These are phyloP conservation scores for Seladonia tumulorum DNA, from an alignment of 2,888 invertebrate species.

Conservation along the genomic window DNA sequence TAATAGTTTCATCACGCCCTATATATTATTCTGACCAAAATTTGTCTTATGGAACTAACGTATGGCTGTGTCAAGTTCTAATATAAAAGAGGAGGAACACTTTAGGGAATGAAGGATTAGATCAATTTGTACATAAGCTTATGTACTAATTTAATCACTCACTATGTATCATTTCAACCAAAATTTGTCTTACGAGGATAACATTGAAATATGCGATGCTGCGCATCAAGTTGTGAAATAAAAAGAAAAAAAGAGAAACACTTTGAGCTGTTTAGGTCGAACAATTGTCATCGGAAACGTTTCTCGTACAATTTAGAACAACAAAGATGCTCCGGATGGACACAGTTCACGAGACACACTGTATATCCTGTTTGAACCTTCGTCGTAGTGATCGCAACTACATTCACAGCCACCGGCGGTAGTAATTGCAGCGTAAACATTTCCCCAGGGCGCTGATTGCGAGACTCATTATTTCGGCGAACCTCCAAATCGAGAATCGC, in stretches of 20 bases:
- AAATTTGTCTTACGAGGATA: not conserved
- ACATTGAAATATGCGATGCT: not conserved
- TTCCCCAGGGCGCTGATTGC: conserved; percentile 79
- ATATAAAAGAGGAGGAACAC: not conserved
- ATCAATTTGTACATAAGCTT: not conserved
- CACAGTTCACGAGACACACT: not conserved
- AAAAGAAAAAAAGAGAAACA: no score
- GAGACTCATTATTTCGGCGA: conserved; percentile 82
- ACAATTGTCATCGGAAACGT: not conserved
- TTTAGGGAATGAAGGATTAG: not conserved
- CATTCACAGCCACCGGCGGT: conserved; percentile 46
- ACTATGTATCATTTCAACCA: not conserved
- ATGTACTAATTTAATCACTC: not conserved
- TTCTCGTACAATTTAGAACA: not conserved
- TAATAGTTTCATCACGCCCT: no score
- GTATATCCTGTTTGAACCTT: not conserved
- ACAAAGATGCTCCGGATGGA: not conserved
- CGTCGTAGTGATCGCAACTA: conserved; percentile 22
- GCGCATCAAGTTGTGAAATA: not conserved
- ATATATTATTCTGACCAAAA: not conserved
- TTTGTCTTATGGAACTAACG: not conserved
- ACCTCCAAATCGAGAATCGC: conserved; percentile 75
- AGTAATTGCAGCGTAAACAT: conserved; percentile 82
- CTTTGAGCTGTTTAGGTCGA: not conserved
- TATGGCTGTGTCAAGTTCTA: not conserved